Evolutionary conservation across 1,140 invertebrate genomes (phyloP).

Genomic region (Drosophila nikananu): DNA sequence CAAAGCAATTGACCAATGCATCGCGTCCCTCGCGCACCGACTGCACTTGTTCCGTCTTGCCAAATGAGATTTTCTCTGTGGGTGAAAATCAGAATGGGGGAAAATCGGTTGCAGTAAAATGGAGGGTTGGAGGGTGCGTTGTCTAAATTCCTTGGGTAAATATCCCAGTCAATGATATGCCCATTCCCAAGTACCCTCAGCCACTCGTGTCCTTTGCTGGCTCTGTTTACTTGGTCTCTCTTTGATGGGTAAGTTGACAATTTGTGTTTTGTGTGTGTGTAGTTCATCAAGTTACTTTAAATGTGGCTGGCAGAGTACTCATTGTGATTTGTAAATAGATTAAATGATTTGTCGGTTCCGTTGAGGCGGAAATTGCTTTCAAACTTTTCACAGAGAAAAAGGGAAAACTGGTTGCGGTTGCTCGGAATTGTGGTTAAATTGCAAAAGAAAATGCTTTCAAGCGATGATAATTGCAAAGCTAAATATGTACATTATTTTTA

Average conservation of each 20-base stretch:
- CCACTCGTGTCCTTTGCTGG: slow-evolving; percentile 21
- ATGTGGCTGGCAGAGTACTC: slow-evolving; percentile 27
- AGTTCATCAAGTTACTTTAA: slow-evolving; percentile 24
- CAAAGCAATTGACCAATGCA: slow-evolving; percentile 85
- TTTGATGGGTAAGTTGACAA: slow-evolving; percentile 48
- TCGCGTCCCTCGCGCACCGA: slow-evolving; percentile 86
- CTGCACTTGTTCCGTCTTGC: slow-evolving; percentile 85
- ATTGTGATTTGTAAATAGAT: slow-evolving; percentile 39
- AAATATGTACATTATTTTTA: too few relatives aligned
- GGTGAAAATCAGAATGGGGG: slow-evolving; percentile 30
- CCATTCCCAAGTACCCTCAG: neutral
- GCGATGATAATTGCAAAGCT: neutral
- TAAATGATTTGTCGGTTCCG: slow-evolving; percentile 35
- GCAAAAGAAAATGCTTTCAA: neutral
- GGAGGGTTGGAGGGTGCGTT: slow-evolving; percentile 12
- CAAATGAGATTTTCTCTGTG: slow-evolving; percentile 86
- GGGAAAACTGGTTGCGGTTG: neutral
- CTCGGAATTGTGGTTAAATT: slow-evolving; percentile 20
- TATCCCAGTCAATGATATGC: slow-evolving; percentile 44
- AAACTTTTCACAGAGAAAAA: slow-evolving; percentile 6
- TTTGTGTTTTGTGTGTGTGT: slow-evolving; percentile 21
- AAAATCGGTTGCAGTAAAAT: slow-evolving; percentile 12
- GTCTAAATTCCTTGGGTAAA: slow-evolving; percentile 51
- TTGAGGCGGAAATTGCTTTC: slow-evolving; percentile 17
- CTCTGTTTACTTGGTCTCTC: slow-evolving; percentile 47